Evolutionary conservation across 2,113 vertebrate species (phyloP).

Genomic region (Embiotoca jacksoni): DNA sequence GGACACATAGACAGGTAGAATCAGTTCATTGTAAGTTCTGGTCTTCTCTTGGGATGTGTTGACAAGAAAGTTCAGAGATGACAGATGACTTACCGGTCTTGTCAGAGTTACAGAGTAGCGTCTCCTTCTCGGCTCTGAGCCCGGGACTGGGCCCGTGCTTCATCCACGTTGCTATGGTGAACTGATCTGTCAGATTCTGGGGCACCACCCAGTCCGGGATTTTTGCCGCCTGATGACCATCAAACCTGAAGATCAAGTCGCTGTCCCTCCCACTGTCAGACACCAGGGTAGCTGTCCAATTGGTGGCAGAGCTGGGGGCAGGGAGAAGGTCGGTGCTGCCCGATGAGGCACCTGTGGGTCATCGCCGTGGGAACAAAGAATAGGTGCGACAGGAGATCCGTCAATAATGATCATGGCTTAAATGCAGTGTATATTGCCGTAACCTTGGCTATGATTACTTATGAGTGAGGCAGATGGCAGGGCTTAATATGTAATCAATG

Average conservation of each 20-base stretch:
- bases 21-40: not conserved
- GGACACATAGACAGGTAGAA: not conserved
- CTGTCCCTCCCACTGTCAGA: constrained; percentile 90
- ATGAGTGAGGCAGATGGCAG: constrained; percentile 66
- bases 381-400: constrained; percentile 47
- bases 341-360: constrained; percentile 90
- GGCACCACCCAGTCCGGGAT: constrained; percentile 94
- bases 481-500: constrained; percentile 77
- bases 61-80: not conserved
- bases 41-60: not conserved
- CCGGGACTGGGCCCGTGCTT: constrained; percentile 95
- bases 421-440: constrained; percentile 44
- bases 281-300: constrained; percentile 93
- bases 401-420: constrained; percentile 66
- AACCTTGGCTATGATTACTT: constrained; percentile 77
- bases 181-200: constrained; percentile 96
- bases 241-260: constrained; percentile 94
- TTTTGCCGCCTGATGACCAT: constrained; percentile 95
- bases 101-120: constrained; percentile 97
- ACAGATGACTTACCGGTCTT: constrained; percentile 90
- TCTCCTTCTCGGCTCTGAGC: constrained; percentile 95
- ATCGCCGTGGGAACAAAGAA: constrained; percentile 46
- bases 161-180: constrained; percentile 98
- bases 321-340: constrained; percentile 96
- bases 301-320: constrained; percentile 87